Evolutionary conservation across 2,888 invertebrate species (phyloP).

Genomic region (Metalampra italica): DNA sequence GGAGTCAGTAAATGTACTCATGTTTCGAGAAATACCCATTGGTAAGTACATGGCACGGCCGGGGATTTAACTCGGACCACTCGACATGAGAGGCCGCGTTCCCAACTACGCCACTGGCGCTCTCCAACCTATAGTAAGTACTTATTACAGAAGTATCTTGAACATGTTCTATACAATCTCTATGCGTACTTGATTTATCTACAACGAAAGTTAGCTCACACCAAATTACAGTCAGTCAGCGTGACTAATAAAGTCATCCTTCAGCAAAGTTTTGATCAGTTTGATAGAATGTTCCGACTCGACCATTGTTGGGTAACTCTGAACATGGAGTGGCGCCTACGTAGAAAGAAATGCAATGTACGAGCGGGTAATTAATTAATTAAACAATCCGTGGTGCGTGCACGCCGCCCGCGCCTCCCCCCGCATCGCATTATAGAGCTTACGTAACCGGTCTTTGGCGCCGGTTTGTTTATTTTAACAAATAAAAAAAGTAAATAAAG

Average conservation of each 20-base stretch:
- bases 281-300: neutral
- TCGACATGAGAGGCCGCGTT: no score
- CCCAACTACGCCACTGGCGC: no score
- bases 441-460: conserved; percentile 37
- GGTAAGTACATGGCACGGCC: no score
- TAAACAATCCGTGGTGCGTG: conserved; percentile 30
- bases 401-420: conserved; percentile 7
- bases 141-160: no score
- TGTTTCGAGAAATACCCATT: no score
- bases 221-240: conserved; percentile 13
- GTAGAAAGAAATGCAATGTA: conserved; percentile 13
- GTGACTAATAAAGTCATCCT: conserved; percentile 33
- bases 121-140: no score
- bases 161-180: no score
- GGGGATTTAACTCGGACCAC: no score
- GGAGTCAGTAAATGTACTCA: no score
- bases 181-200: no score
- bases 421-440: conserved; percentile 20
- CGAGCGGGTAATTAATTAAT: conserved; percentile 42
- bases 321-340: neutral
- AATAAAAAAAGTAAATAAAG: no score
- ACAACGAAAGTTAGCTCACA: neutral
- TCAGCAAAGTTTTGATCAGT: conserved; percentile 15
- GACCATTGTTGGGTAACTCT: conserved; percentile 11
- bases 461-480: no score